Evolutionary conservation across 2,113 vertebrate species (phyloP).

Genomic region (Ariopsis seemanni): DNA sequence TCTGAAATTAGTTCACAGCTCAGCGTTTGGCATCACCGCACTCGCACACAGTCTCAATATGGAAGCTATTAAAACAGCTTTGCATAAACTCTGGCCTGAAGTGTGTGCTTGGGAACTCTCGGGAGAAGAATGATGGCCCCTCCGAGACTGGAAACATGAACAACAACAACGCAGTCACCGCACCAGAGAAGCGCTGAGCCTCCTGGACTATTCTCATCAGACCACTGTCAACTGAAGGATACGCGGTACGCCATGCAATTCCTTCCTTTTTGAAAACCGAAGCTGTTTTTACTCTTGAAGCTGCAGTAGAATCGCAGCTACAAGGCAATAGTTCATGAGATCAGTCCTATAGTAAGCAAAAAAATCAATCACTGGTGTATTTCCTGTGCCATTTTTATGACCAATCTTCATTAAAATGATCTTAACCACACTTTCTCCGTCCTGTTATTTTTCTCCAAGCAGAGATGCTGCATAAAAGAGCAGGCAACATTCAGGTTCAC

Average conservation of each 20-base stretch:
- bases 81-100: conserved; percentile 14
- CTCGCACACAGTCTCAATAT: conserved; percentile 6
- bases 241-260: neutral
- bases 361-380: no score
- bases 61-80: conserved; percentile 42
- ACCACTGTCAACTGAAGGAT: neutral
- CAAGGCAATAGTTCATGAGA: neutral
- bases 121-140: conserved; percentile 13
- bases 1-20: conserved; percentile 4
- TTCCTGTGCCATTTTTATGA: no score
- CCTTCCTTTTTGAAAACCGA: neutral
- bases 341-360: no score
- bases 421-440: no score
- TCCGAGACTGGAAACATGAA: neutral
- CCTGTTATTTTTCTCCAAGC: no score
- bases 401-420: no score
- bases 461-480: no score
- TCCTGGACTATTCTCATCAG: conserved; percentile 5
- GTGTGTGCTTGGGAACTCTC: neutral
- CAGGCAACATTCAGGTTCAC: no score
- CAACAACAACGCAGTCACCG: conserved; percentile 11
- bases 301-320: no score
- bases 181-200: conserved; percentile 18
- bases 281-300: neutral
- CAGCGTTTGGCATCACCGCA: neutral